Evolutionary conservation across 2,888 invertebrate genomes (phyloP), one percentile per base, ranked within the genome.

Genomic region (Glaucopsyche alexis): DNA sequence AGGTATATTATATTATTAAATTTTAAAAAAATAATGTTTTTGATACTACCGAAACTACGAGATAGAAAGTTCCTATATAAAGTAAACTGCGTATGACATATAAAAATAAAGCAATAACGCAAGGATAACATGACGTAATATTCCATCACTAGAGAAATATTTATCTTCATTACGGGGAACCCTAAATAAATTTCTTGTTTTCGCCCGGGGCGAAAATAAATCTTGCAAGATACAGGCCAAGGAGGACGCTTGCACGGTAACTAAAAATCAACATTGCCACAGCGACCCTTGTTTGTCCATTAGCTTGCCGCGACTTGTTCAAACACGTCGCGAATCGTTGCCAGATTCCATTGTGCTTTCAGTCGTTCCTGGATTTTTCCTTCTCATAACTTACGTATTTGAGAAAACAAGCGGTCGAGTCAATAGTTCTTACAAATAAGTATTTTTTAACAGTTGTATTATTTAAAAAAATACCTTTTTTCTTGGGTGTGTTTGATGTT

Each of bases 221-320:
- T 89, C 88, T 87, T 83, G 84, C 82, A 86, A 88, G 89, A 87
- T 86, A 89, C 87, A 87, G 83, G 50, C 72, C 72, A 81, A 79
- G 78, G 82, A 80, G 81, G 83, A 82, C 66, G 79, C 77, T 79
- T 83, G 81, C 82, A 84, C 79, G 84, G 87, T 89, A 89, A 90
- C 90, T 89, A 84, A 90, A 90, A 90, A 90, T 87, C 91, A 90
- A 90, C 90, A 90, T 85, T 83, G 87, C 78, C 75, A 77, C 83
- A 77, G 77, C 81, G 79, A 87, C 89, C 90, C 87, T 86, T 92
- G 91, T 91, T 91, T 91, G 91, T 89, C 91, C 91, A 91, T 91
- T 92, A 92, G 90, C 86, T 85, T 84, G 83, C 88, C 85, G 84
- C 87, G 85, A 85, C 86, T 88, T 84, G 84, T 81, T 83, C 87